phyloP scores from a whole-genome alignment of 2,888 invertebrate genomes.

The Hermaeophaga mercurialis region DNA sequence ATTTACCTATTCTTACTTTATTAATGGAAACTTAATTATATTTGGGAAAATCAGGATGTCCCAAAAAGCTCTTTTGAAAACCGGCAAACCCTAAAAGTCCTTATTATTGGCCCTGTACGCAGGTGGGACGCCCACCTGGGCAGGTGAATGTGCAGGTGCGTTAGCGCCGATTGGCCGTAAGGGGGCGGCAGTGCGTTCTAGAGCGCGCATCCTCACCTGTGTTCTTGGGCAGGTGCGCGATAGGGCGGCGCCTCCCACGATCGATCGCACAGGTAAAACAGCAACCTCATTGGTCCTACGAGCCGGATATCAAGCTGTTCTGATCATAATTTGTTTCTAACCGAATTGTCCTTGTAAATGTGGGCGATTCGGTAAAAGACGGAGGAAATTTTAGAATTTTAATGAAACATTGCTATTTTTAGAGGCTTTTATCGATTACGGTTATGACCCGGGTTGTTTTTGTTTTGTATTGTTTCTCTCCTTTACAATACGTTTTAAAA shows the following conservation, averaged over 20 bases:
- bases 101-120: constrained; percentile 38
- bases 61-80: too few relatives aligned
- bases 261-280: constrained; percentile 55
- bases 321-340: not conserved
- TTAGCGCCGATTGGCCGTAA: constrained; percentile 36
- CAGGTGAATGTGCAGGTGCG: constrained; percentile 49
- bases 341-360: not conserved
- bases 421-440: not conserved
- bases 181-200: constrained; percentile 37
- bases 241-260: constrained; percentile 52
- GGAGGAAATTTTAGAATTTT: not conserved
- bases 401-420: not conserved
- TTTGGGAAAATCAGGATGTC: too few relatives aligned
- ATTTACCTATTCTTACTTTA: too few relatives aligned
- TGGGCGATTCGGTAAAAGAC: not conserved
- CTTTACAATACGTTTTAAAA: too few relatives aligned
- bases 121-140: constrained; percentile 48
- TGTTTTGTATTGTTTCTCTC: too few relatives aligned
- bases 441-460: too few relatives aligned
- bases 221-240: constrained; percentile 48
- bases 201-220: constrained; percentile 52
- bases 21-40: too few relatives aligned
- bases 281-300: constrained; percentile 48
- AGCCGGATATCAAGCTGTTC: not conserved
- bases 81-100: not conserved